Evolutionary conservation across 1,140 invertebrate species (phyloP).

Genomic region (Sminthurinus signatus): DNA sequence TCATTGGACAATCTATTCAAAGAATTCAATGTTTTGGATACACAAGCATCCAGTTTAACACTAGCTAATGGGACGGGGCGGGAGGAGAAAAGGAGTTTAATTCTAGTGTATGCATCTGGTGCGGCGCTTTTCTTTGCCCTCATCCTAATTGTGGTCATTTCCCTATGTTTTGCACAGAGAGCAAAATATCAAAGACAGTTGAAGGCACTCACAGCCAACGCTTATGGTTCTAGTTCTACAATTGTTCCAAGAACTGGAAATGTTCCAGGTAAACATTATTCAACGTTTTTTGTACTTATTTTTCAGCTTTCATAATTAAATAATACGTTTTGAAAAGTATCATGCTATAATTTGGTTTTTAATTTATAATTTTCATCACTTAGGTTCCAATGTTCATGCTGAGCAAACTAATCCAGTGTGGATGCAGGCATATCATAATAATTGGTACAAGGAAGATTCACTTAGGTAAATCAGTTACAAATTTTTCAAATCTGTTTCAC

Average conservation of each 20-base stretch:
- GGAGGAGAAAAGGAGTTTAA: slow-evolving; percentile 51
- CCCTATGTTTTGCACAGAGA: slow-evolving; percentile 72
- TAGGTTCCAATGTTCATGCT: too few species aligned
- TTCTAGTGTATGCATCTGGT: slow-evolving; percentile 68
- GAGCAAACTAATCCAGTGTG: slow-evolving; percentile 94
- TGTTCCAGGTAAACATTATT: too few species aligned
- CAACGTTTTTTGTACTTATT: too few species aligned
- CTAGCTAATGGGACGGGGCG: slow-evolving; percentile 51
- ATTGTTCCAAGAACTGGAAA: slow-evolving; percentile 50
- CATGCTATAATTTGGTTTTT: too few species aligned
- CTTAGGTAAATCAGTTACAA: slow-evolving; percentile 52
- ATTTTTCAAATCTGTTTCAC: too few species aligned
- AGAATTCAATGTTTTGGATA: slow-evolving; percentile 83
- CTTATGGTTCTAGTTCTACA: slow-evolving; percentile 69
- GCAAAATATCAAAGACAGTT: slow-evolving; percentile 74
- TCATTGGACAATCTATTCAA: slow-evolving; percentile 81
- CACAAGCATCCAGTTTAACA: slow-evolving; percentile 59
- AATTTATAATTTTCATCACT: too few species aligned
- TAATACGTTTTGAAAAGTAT: too few species aligned
- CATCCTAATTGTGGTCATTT: slow-evolving; percentile 67
- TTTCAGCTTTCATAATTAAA: too few species aligned
- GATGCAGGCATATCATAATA: slow-evolving; percentile 89
- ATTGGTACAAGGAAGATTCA: slow-evolving; percentile 83
- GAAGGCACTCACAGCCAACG: slow-evolving; percentile 87
- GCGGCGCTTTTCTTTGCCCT: slow-evolving; percentile 68